These are phyloP conservation scores for Amiota minor DNA, from an alignment of 2,888 invertebrate genomes.

Conservation along the genomic window DNA sequence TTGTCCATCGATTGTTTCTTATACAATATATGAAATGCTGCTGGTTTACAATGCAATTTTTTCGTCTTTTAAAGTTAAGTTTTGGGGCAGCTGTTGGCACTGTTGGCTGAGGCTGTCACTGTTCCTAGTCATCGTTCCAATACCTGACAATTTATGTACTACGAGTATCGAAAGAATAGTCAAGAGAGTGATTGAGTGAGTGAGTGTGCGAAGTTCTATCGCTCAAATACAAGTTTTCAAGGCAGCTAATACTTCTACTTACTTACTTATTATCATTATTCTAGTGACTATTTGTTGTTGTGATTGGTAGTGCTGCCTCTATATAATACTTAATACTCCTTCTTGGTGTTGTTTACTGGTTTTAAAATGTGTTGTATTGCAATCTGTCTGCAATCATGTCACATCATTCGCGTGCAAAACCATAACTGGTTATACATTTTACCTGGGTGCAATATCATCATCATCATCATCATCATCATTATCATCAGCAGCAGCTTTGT, in stretches of 20 bases:
- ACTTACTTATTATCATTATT: constrained; percentile 27
- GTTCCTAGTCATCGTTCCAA: background rate
- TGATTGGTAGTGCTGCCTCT: constrained; percentile 26
- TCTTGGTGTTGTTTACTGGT: constrained; percentile 12
- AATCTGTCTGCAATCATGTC: constrained; percentile 67
- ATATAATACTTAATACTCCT: no score
- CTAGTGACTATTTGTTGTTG: constrained; percentile 53
- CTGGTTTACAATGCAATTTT: constrained; percentile 34
- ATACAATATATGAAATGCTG: background rate
- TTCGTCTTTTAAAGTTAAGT: constrained; percentile 37
- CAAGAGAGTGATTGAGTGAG: constrained; percentile 1
- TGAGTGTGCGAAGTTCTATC: background rate
- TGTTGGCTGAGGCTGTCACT: constrained; percentile 41
- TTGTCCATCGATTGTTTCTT: no score
- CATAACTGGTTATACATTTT: constrained; percentile 32
- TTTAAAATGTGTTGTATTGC: constrained; percentile 51
- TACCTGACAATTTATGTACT: constrained; percentile 58
- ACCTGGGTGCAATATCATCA: no score
- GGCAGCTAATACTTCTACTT: constrained; percentile 6
- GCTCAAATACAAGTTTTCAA: constrained; percentile 21
- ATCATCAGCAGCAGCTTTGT: background rate
- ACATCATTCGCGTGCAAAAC: constrained; percentile 52
- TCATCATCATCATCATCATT: no score
- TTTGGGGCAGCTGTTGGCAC: constrained; percentile 63
- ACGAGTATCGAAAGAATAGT: constrained; percentile 54